Base-by-base conservation (phyloP, 2,888 invertebrate species). In the Chouioia cunea region DNA sequence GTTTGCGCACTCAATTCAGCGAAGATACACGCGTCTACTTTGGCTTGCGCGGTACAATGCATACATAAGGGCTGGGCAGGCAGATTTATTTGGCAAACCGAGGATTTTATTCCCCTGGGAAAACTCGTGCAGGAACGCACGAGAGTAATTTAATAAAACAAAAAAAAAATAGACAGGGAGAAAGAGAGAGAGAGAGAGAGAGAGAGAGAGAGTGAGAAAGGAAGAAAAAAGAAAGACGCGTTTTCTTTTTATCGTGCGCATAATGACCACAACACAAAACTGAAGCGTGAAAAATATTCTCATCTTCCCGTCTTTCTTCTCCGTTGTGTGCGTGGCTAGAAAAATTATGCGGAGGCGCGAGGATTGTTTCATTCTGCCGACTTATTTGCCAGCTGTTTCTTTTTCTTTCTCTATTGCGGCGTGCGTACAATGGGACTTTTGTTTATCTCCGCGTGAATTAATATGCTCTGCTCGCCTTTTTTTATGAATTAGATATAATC, bases 101-200 rank as follows among this genome's bases (percentile, higher is more conserved):
- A 52, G 63, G 52, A 53, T 69, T 58, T 58, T 53, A 52, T 52
- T 58, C 58, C 58, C 8, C 10, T 1, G 48, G 12, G 62, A 48
- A 18, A 44, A 12, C 36, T 50, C 18, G 4, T 56, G 36, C 36
- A 71, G 65, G 22, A 6, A 8, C n/a, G n/a, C 52, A n/a, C 3
- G 4, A 2, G 50, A 65, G 65, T 72, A 72, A 72, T 72, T 74
- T 73, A 74, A 76, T 74, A 71, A 72, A 72, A 64, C 54, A 44
- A 36, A 36, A 36, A 36, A 6, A 36, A 10, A 6, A 62, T 60
- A 57, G 62, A 60, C 50, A 16, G n/a, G n/a, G n/a, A n/a, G n/a
- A 16, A 52, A 44, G 16, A 16, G 70, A 54, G 18, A 60, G n/a
- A 20, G 52, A 58, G 1, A 20, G 47, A 20, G 50, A 18, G 18